Evolutionary conservation across 2,888 invertebrate genomes (phyloP).

Genomic region (Lithophane semibrunnea): DNA sequence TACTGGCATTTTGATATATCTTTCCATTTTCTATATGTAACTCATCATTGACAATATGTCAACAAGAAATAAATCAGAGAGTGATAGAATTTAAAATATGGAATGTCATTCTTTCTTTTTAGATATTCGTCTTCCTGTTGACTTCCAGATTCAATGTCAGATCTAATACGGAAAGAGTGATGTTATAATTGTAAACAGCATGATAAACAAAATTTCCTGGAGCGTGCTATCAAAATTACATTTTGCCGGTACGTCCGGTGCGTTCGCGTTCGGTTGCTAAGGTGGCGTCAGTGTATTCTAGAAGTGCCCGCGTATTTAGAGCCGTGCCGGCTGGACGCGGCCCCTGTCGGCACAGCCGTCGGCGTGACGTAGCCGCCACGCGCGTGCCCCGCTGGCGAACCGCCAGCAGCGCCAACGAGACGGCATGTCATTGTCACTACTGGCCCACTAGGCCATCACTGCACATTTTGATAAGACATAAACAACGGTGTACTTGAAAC

Average conservation of each 20-base stretch:
- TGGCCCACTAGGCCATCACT: slow-evolving; percentile 70
- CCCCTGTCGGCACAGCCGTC: slow-evolving; percentile 43
- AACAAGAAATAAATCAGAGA: slow-evolving; percentile 21
- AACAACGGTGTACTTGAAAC: slow-evolving; percentile 71
- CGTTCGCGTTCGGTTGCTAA: slow-evolving; percentile 68
- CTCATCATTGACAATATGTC: slow-evolving; percentile 23
- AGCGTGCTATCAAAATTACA: slow-evolving; percentile 37
- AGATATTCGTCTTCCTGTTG: neutral
- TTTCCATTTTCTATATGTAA: slow-evolving; percentile 20
- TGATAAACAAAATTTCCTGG: slow-evolving; percentile 44
- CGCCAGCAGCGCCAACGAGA: slow-evolving; percentile 74
- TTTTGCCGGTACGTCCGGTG: slow-evolving; percentile 41
- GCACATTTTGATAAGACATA: slow-evolving; percentile 69
- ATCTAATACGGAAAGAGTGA: neutral
- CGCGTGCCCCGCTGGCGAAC: slow-evolving; percentile 80
- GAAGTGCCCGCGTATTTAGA: slow-evolving; percentile 65
- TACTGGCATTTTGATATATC: slow-evolving; percentile 36
- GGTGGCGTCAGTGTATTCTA: slow-evolving; percentile 75
- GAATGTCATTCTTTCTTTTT: slow-evolving; percentile 12
- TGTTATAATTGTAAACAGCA: neutral
- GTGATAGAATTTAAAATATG: neutral
- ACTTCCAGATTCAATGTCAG: slow-evolving; percentile 23
- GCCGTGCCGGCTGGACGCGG: slow-evolving; percentile 55
- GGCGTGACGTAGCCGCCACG: slow-evolving; percentile 66
- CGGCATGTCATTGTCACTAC: slow-evolving; percentile 80